These are phyloP conservation scores for Meriones psammophilus DNA, from an alignment of 2,797 vertebrate genomes.

Conservation along the genomic window DNA sequence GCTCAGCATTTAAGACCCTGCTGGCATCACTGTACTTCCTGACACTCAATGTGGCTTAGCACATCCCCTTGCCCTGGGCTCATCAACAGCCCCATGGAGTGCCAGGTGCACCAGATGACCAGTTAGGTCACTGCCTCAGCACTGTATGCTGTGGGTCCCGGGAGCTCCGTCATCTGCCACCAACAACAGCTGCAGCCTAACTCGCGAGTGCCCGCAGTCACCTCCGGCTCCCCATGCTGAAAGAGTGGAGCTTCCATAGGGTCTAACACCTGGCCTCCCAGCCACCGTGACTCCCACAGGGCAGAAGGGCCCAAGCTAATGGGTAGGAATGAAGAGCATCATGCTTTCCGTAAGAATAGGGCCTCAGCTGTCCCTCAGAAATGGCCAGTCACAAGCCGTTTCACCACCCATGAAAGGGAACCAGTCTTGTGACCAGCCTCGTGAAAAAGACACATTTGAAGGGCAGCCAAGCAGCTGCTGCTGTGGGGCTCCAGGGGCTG, in stretches of 20 bases:
- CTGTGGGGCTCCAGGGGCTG: neutral
- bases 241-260: neutral
- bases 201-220: rapidly evolving
- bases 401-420: neutral
- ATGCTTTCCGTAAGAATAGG: neutral
- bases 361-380: too few relatives aligned
- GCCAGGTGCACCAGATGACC: rapidly evolving
- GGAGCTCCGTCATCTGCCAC: neutral
- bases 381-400: too few relatives aligned
- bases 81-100: rapidly evolving
- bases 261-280: neutral
- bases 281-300: neutral
- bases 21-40: too few relatives aligned
- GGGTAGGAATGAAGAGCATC: neutral
- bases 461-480: rapidly evolving
- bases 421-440: neutral
- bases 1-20: neutral
- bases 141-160: rapidly evolving
- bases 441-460: rapidly evolving
- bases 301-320: neutral
- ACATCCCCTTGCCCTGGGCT: rapidly evolving
- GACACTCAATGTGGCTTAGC: rapidly evolving
- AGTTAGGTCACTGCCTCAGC: neutral
- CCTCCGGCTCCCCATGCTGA: rapidly evolving
- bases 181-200: too few relatives aligned